These are phyloP conservation scores for Phalera bucephala DNA, from an alignment of 2,888 invertebrate species.

Conservation along the genomic window DNA sequence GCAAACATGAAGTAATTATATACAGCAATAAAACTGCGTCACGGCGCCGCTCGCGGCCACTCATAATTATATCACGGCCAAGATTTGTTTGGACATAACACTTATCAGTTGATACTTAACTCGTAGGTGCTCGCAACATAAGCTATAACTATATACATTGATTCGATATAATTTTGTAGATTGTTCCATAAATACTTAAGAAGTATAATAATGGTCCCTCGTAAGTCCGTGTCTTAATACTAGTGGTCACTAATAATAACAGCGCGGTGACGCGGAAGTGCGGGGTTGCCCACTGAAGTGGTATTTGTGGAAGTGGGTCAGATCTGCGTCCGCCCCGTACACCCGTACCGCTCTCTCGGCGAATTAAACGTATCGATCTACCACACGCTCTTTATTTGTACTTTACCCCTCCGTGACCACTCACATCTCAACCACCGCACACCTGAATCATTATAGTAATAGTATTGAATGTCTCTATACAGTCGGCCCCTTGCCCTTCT, in stretches of 20 bases:
- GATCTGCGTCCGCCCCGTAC: neutral
- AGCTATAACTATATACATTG: no score
- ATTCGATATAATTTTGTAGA: no score
- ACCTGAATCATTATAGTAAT: constrained; percentile 2
- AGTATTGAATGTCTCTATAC: neutral
- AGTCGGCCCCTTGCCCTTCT: no score
- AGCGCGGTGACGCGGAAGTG: constrained; percentile 17
- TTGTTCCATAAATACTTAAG: no score
- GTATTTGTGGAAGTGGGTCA: constrained; percentile 16
- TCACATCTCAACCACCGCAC: constrained; percentile 1
- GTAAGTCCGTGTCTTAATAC: constrained; percentile 5
- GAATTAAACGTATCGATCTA: neutral
- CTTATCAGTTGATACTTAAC: no score
- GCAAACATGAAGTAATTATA: no score
- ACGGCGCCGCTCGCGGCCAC: no score
- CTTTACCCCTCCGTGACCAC: neutral
- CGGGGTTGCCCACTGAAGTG: constrained; percentile 5
- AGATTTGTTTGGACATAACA: no score
- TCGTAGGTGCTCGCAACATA: no score
- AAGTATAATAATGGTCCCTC: neutral
- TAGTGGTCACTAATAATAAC: constrained; percentile 8
- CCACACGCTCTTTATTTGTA: neutral
- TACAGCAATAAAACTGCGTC: no score
- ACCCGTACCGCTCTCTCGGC: neutral
- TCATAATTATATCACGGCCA: no score